phyloP scores from a whole-genome alignment of 2,888 invertebrate species.

The Sphecodes monilicornis region DNA sequence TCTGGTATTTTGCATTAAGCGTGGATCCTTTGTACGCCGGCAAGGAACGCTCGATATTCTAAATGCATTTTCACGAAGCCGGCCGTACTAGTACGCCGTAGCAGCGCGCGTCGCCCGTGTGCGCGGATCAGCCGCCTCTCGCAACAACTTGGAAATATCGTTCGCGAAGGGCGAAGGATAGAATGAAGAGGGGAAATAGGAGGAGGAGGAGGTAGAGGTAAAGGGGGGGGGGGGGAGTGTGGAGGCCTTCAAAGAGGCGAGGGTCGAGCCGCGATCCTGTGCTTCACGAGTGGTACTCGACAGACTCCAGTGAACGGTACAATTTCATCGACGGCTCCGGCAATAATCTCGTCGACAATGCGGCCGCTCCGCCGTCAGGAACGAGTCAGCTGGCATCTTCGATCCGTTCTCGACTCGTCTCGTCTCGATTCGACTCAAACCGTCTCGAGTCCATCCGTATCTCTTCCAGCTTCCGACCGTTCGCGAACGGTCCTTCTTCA shows the following conservation, averaged over 20 bases:
- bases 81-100: neutral
- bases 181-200: neutral
- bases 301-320: constrained; percentile 61
- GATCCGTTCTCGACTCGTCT: constrained; percentile 53
- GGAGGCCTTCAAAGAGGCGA: constrained; percentile 43
- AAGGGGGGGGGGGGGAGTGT: neutral
- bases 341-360: constrained; percentile 66
- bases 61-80: constrained; percentile 46
- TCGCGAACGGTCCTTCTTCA: neutral
- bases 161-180: constrained; percentile 15
- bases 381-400: constrained; percentile 72
- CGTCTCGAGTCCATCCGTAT: neutral
- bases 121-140: constrained; percentile 25
- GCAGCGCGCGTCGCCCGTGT: neutral
- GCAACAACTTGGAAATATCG: constrained; percentile 49
- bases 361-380: constrained; percentile 41
- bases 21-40: constrained; percentile 29
- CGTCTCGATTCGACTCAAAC: neutral
- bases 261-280: constrained; percentile 56
- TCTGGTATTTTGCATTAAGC: constrained; percentile 38
- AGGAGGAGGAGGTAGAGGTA: neutral
- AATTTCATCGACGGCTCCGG: constrained; percentile 66
- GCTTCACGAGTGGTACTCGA: constrained; percentile 54
- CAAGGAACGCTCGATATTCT: constrained; percentile 35
- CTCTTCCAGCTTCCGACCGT: neutral